Conservation (phyloP, 2,888 invertebrate genomes). For the Matsumyia berberina region DNA sequence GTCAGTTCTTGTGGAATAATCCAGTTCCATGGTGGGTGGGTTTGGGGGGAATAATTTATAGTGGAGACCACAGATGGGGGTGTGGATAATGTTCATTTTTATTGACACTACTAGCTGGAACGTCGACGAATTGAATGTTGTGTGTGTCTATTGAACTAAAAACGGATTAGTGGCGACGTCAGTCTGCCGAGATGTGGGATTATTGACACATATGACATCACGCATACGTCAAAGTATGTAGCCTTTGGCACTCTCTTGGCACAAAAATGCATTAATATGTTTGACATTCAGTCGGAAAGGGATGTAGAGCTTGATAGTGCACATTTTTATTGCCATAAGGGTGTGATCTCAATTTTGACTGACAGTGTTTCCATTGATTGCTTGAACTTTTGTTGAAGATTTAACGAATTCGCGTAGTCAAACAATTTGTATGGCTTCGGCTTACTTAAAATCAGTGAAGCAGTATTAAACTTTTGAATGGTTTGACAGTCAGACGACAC, state of each 20-base stretch:
- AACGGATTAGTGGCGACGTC: constrained; percentile 56
- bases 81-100: constrained; percentile 37
- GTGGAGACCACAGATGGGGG: constrained; percentile 30
- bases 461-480: too few relatives aligned
- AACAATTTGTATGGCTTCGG: too few relatives aligned
- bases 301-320: neutral
- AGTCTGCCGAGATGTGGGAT: constrained; percentile 39
- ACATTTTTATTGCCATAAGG: too few relatives aligned
- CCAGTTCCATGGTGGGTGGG: neutral
- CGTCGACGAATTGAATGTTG: constrained; percentile 15
- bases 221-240: constrained; percentile 43
- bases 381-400: too few relatives aligned
- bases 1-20: neutral
- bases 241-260: neutral
- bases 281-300: constrained; percentile 30
- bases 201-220: constrained; percentile 56
- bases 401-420: too few relatives aligned
- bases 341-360: too few relatives aligned
- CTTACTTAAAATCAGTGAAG: too few relatives aligned
- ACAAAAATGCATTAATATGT: constrained; percentile 3
- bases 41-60: constrained; percentile 5
- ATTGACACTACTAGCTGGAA: constrained; percentile 6
- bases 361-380: too few relatives aligned
- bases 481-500: too few relatives aligned
- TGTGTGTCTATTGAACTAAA: constrained; percentile 53